Percentiles rank a stretch among this genome's conserved stretches.
phyloP scores from a whole-genome alignment of 2,888 invertebrate species.

The Eristalinus sepulchralis region DNA sequence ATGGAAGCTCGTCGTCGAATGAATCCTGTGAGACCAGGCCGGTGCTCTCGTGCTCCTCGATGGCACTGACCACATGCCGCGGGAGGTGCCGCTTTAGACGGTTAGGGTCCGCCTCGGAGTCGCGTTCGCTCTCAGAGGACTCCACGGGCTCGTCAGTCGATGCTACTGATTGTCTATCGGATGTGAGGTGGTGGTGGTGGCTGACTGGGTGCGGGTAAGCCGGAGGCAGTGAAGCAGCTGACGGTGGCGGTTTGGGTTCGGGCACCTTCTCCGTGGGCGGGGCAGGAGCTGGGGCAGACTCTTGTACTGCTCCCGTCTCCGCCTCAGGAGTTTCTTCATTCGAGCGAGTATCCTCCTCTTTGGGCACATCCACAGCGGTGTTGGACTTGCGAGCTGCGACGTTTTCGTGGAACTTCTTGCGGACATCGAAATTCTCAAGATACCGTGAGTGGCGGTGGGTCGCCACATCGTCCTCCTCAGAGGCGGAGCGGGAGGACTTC shows the following conservation, averaged over 20 bases:
- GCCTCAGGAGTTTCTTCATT: slow-evolving; percentile 30
- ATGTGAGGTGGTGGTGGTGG: slow-evolving; percentile 44
- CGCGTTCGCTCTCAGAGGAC: slow-evolving; percentile 88
- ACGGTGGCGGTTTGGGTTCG: slow-evolving; percentile 73
- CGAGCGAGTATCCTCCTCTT: slow-evolving; percentile 54
- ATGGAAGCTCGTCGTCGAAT: slow-evolving; percentile 92
- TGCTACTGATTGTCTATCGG: slow-evolving; percentile 76
- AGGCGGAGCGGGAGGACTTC: slow-evolving; percentile 77
- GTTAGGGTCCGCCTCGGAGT: slow-evolving; percentile 82
- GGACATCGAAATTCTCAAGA: slow-evolving; percentile 80
- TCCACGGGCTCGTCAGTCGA: slow-evolving; percentile 82
- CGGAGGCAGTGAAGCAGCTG: slow-evolving; percentile 71
- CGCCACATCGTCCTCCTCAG: slow-evolving; percentile 77
- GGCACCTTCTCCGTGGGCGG: slow-evolving; percentile 66
- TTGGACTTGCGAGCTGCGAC: slow-evolving; percentile 76
- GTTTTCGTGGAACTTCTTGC: slow-evolving; percentile 78
- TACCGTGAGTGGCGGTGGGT: slow-evolving; percentile 79
- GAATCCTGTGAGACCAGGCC: slow-evolving; percentile 91
- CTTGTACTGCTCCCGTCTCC: slow-evolving; percentile 34
- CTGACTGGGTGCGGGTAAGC: slow-evolving; percentile 26
- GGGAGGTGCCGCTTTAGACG: slow-evolving; percentile 80
- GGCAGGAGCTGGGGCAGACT: slow-evolving; percentile 59
- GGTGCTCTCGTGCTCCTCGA: slow-evolving; percentile 87
- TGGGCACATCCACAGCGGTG: slow-evolving; percentile 59
- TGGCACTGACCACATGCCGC: slow-evolving; percentile 81